These are phyloP conservation scores for Telenomus remus DNA, from an alignment of 1,140 invertebrate genomes.

Conservation along the genomic window DNA sequence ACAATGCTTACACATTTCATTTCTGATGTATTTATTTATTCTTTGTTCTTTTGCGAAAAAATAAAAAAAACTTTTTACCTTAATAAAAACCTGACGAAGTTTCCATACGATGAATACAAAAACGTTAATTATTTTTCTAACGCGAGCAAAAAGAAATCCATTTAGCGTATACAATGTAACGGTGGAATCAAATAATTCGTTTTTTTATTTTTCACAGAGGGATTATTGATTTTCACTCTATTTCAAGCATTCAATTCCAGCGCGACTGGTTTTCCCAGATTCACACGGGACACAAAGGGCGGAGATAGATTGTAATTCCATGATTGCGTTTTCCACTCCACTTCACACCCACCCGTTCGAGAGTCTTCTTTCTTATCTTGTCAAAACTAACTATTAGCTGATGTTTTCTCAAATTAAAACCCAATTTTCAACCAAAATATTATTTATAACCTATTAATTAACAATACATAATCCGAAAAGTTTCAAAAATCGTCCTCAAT, in stretches of 20 bases:
- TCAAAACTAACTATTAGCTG: constrained; percentile 46
- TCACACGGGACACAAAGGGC: constrained; percentile 57
- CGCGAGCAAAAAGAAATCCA: constrained; percentile 18
- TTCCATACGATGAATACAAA: too few species aligned
- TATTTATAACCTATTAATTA: too few species aligned
- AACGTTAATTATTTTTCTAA: too few species aligned
- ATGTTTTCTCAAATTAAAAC: constrained; percentile 38
- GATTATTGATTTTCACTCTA: constrained; percentile 58
- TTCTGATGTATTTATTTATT: too few species aligned
- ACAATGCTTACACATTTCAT: too few species aligned
- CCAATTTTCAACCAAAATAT: too few species aligned
- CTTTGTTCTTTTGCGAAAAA: too few species aligned
- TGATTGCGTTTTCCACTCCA: constrained; percentile 56
- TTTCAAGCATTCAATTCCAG: constrained; percentile 59
- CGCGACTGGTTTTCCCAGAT: constrained; percentile 57
- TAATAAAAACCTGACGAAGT: too few species aligned
- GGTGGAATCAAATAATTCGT: constrained; percentile 48
- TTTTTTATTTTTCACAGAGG: constrained; percentile 33
- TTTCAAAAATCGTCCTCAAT: too few species aligned
- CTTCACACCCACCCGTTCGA: constrained; percentile 51
- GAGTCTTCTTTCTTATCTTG: constrained; percentile 53
- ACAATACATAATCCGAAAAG: too few species aligned
- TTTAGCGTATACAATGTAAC: constrained; percentile 50
- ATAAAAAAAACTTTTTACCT: too few species aligned
- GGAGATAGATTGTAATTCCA: constrained; percentile 58